Evolutionary conservation across 1,140 invertebrate species (phyloP), one percentile per base, ranked within the genome.

Genomic region (Anthonomus grandis): DNA sequence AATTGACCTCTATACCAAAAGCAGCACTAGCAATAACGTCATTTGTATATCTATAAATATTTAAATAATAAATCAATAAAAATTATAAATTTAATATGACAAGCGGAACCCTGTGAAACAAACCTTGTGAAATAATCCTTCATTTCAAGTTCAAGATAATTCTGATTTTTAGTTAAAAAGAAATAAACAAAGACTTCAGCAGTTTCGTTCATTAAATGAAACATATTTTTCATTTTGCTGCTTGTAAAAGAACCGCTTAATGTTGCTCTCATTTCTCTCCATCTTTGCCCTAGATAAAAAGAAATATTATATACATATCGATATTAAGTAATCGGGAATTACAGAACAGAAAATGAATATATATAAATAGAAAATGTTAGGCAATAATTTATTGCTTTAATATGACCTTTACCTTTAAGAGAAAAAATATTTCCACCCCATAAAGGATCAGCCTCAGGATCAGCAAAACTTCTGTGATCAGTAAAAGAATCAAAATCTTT

Each of bases 401-500:
- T n/a, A n/a, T n/a, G n/a, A 15, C 2, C 0, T 4, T 23, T 63
- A 76, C 78, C 80, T 70, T 73, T 76, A 62, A 84, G 73, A 2
- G 74, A 61, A 18, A 78, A 73, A 2, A 84, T 49, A 62, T 77
- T 80, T 6, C 74, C 75, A 9, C 73, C 75, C 31, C 83, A 70
- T 0, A 85, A 44, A 0, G 78, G 78, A 47, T 83, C 81, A 3
- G 63, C 25, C 0, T 78, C 68, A n/a, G 72, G 70, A 13, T 65
- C 64, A 4, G 79, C 62, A 37, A 81, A 74, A 2, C 0, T n/a
- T 34, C 70, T 63, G 54, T 77, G 73, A 64, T 81, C 71, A 0
- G 70, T 62, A 50, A 81, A 81, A 42, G 73, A 57, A 18, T 78
- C 68, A 50, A 81, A 81, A 38, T 81, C 78, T 46, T 76, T 78